A percentile compares a stretch with the other conserved stretches of the same genome.
phyloP scores from a whole-genome alignment of 2,113 vertebrate species.

The Phylloscopus whistleri region DNA sequence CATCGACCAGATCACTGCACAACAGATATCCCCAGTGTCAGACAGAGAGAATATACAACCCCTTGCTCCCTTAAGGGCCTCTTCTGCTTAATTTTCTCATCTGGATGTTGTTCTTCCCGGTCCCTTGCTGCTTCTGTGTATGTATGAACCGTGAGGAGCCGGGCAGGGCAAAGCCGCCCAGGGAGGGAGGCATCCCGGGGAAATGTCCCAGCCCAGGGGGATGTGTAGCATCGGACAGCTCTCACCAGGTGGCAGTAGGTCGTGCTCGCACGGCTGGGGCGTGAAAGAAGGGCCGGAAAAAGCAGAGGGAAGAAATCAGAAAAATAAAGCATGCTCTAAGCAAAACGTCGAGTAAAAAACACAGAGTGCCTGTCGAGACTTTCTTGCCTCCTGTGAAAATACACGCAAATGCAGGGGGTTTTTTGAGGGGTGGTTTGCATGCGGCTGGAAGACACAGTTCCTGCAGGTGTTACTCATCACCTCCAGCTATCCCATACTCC shows the following conservation, averaged over 20 bases:
- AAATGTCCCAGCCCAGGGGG: not conserved
- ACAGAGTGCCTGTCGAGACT: accelerated
- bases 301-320: not conserved
- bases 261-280: not conserved
- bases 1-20: accelerated
- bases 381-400: not conserved
- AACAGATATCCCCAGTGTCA: not conserved
- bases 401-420: not conserved
- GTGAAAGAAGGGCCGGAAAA: not conserved
- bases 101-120: not conserved
- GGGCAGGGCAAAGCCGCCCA: accelerated
- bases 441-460: not conserved
- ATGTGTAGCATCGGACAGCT: not conserved
- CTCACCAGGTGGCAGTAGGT: not conserved
- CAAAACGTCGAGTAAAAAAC: not conserved
- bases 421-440: accelerated
- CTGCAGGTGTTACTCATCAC: not conserved
- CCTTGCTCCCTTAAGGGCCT: not conserved
- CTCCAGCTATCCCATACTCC: not conserved
- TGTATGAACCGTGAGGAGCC: accelerated
- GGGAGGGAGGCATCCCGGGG: not conserved
- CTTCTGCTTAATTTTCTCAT: not conserved
- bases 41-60: accelerated
- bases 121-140: not conserved
- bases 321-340: not conserved